Percentiles rank a stretch among this genome's conserved stretches.
phyloP scores from a whole-genome alignment of 2,888 invertebrate genomes.

The Calliopum simillimum region DNA sequence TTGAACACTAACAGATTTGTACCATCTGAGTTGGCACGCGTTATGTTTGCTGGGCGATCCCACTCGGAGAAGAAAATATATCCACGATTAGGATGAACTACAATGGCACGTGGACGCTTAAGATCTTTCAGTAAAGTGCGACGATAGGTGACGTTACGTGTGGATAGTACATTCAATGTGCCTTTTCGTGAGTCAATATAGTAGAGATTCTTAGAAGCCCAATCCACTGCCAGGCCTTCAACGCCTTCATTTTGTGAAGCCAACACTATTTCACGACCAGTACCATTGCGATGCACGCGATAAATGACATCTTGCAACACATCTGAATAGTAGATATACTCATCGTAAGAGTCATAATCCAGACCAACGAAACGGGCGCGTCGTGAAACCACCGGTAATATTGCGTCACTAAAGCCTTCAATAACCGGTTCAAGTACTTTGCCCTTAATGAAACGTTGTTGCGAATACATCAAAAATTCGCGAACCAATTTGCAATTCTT shows the following conservation, averaged over 20 bases:
- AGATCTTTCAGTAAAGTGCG: constrained; percentile 87
- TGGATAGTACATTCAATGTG: constrained; percentile 91
- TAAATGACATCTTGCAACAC: constrained; percentile 96
- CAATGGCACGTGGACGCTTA: constrained; percentile 94
- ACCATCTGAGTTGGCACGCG: constrained; percentile 91
- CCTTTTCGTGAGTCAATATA: constrained; percentile 96
- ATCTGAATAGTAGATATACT: constrained; percentile 97
- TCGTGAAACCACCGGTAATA: constrained; percentile 91
- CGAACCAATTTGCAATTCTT: constrained; percentile 84
- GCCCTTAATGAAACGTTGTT: constrained; percentile 95
- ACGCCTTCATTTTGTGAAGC: constrained; percentile 98
- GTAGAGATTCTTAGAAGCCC: constrained; percentile 95
- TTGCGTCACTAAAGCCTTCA: constrained; percentile 94
- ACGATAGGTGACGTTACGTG: constrained; percentile 85
- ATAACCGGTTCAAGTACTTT: constrained; percentile 88
- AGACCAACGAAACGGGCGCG: constrained; percentile 94
- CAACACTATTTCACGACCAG: constrained; percentile 86
- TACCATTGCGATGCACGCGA: constrained; percentile 82
- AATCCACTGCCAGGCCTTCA: constrained; percentile 94
- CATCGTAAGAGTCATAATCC: constrained; percentile 91
- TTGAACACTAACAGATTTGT: constrained; percentile 87
- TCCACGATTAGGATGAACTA: constrained; percentile 95
- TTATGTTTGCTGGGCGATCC: constrained; percentile 97
- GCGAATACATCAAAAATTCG: constrained; percentile 95
- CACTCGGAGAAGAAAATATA: constrained; percentile 96